Base-by-base conservation (phyloP, 2,797 vertebrate genomes). In the Chromis chromis region DNA sequence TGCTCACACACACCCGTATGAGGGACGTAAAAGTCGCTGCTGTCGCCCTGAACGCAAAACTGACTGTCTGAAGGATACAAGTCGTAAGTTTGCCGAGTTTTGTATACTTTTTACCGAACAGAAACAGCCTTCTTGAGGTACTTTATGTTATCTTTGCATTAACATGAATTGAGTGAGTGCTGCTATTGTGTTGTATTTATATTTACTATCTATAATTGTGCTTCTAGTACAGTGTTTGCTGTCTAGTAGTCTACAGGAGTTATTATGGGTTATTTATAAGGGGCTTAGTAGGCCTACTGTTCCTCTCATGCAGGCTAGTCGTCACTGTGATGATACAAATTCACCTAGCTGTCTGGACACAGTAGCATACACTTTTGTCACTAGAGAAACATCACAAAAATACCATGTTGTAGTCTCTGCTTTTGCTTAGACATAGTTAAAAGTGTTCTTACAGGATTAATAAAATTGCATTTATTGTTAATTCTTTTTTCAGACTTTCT, bases 81-180 rank as follows among this genome's bases (percentile, higher is more conserved):
- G 52, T 57, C 50, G 91, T 91, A 79, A 90, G 91, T 89, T 40
- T 39, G 6, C 11, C 0, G 1, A 0, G 8, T 49, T 78, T 58
- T 42, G 4, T 40, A n/a, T 5, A 9, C 14, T 66, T 58, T 50
- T 14, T 6, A 49, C 22, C 16, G 16, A 56, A 25, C 9, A 74
- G 4, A 44, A 28, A 42, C 36, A 57, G 33, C 10, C 33, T 36
- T 16, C 33, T 59, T 16, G 10, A 53, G 2, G 8, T 54, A 4
- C 1, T 39, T 46, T 46, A 1, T n/a, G 5, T 46, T 19, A 3
- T 53, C 40, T 27, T 40, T 2, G 17, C 46, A 7, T 6, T 49
- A 3, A 24, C 16, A 0, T 19, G 7, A 2, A 31, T 46, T 22
- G 8, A 21, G 48, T 28, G 5, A 36, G 17, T 33, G 16, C n/a